Evolutionary conservation across 2,888 invertebrate species (phyloP).

Genomic region (Cactoblastis cactorum): DNA sequence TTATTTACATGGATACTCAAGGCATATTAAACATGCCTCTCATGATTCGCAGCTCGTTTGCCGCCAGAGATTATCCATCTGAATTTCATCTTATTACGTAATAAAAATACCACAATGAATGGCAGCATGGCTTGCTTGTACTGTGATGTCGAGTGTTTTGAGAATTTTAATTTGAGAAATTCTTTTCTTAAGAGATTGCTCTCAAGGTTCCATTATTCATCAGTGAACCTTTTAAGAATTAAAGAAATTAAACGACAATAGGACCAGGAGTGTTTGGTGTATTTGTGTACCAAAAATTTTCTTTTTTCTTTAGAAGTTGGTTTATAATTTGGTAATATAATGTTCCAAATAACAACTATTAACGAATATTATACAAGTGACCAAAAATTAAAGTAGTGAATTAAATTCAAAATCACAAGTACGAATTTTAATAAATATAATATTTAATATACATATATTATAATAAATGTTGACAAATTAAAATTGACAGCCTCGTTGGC

Average conservation of each 20-base stretch:
- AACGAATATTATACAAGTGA: too few relatives aligned
- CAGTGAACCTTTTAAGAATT: not conserved
- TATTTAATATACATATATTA: too few relatives aligned
- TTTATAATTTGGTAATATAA: too few relatives aligned
- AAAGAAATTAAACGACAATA: not conserved
- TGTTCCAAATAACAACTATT: too few relatives aligned
- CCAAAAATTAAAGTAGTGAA: too few relatives aligned
- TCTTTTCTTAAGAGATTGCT: constrained; percentile 30
- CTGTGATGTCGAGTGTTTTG: constrained; percentile 44
- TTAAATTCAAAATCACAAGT: too few relatives aligned
- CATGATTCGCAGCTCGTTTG: constrained; percentile 51
- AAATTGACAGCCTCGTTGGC: too few relatives aligned
- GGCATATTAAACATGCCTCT: constrained; percentile 51
- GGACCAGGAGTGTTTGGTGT: too few relatives aligned
- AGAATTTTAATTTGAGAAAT: constrained; percentile 53
- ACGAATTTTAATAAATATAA: too few relatives aligned
- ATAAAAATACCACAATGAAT: constrained; percentile 62
- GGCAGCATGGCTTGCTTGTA: constrained; percentile 31
- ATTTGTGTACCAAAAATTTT: too few relatives aligned
- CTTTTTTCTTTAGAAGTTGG: too few relatives aligned
- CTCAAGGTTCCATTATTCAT: constrained; percentile 15
- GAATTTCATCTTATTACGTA: constrained; percentile 57
- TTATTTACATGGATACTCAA: constrained; percentile 39
- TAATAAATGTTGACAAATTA: too few relatives aligned
- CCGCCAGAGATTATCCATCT: constrained; percentile 56